Base-by-base conservation (phyloP, 2,888 invertebrate genomes). In the Anorthoa munda region DNA sequence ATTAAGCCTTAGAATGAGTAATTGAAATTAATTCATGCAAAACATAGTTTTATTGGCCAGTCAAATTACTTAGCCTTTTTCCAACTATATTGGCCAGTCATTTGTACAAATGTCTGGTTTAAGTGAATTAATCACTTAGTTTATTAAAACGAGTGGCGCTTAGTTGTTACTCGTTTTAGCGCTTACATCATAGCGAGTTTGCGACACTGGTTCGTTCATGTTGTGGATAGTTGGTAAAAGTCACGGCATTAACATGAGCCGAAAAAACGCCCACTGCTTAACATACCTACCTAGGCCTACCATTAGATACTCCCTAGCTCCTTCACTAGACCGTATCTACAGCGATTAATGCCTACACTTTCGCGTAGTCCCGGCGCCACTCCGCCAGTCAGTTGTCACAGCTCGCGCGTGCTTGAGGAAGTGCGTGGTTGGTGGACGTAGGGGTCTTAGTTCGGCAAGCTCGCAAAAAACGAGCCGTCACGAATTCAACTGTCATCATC, bases 11-110 rank as follows among this genome's bases (percentile, higher is more conserved):
- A 50, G n/a, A 71, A 18, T 79, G 65, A 46, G 53, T 48, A 45
- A 45, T 64, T 74, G 51, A 45, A 67, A 65, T 59, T 46, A 60
- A 60, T 79, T 17, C 2, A 64, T 66, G 21, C 61, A 51, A 60
- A 61, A 51, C 56, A 69, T 45, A 45, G 39, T 74, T 45, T 59
- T 65, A 58, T 59, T 56, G 53, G 45, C 51, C 56, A 50, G 45
- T 60, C 18, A 45, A 31, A 31, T 31, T 31, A 31, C 31, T 31
- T 31, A 31, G 1, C 39, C 39, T 39, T 39, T 39, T 39, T 1
- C 39, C 39, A 9, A 39, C 9, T 39, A 39, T 60, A 58, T 59
- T 56, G 53, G 50, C 51, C 61, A 50, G 45, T 60, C 18, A 45
- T 67, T 66, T 56, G 60, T 61, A 21, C 48, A 66, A 48, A 63